Evolutionary conservation across 2,888 invertebrate genomes (phyloP).

Genomic region (Alloplasta piceator): DNA sequence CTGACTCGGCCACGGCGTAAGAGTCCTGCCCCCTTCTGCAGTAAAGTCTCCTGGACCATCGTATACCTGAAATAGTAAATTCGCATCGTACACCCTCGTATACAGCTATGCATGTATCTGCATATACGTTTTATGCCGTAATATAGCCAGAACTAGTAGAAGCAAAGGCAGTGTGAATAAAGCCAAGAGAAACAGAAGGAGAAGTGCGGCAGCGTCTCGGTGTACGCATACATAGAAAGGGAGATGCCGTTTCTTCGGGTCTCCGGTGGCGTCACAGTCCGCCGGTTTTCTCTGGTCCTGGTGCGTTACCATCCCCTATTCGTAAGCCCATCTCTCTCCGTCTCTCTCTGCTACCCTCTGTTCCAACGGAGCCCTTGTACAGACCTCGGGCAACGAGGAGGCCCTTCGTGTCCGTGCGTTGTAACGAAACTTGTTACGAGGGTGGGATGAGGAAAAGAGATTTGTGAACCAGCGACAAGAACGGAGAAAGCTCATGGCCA

Average conservation of each 20-base stretch:
- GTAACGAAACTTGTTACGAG: slow-evolving; percentile 73
- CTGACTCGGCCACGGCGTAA: background rate
- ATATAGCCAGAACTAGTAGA: background rate
- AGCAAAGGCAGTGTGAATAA: background rate
- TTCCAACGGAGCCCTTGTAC: slow-evolving; percentile 18
- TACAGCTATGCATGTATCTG: background rate
- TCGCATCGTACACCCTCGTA: background rate
- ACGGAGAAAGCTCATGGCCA: slow-evolving; percentile 19
- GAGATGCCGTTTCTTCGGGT: slow-evolving; percentile 29
- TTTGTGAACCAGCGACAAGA: slow-evolving; percentile 64
- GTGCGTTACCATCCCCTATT: slow-evolving; percentile 19
- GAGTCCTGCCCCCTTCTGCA: background rate
- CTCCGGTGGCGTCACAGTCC: slow-evolving; percentile 42
- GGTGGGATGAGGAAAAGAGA: slow-evolving; percentile 60
- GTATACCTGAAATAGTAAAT: slow-evolving; percentile 40
- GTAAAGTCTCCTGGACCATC: slow-evolving; percentile 9
- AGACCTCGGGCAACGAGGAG: slow-evolving; percentile 37
- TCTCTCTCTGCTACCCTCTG: background rate
- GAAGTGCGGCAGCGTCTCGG: slow-evolving; percentile 20
- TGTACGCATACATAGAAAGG: background rate
- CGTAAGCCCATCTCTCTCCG: slow-evolving; percentile 27
- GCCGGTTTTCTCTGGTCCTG: slow-evolving; percentile 13
- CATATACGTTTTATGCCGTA: slow-evolving; percentile 17
- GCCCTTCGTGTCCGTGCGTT: slow-evolving; percentile 66
- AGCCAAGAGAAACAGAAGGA: slow-evolving; percentile 22